Evolutionary conservation across 2,888 invertebrate genomes (phyloP), one percentile per base, ranked within the genome.

Genomic region (Aphelenchoides bicaudatus): DNA sequence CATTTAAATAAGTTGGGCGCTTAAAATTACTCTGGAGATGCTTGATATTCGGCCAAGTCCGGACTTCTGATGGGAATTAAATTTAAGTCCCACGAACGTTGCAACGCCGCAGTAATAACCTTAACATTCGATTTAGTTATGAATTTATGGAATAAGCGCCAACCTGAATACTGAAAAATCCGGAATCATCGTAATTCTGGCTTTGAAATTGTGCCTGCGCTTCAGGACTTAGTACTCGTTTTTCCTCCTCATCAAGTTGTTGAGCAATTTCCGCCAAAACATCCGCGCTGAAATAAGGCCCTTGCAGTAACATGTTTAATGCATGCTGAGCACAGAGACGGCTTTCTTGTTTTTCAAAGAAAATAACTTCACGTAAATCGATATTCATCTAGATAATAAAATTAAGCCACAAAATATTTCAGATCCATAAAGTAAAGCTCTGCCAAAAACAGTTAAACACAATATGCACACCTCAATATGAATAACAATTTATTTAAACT

Each of bases 321-420:
- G 88, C 88, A 79, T 89, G 89, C 78, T 88, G 88, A 28, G 88
- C 89, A 82, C 88, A 88, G 28, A 88, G 80, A n/a, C n/a, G n/a
- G n/a, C n/a, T n/a, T n/a, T n/a, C n/a, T n/a, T n/a, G n/a, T n/a
- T n/a, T n/a, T n/a, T n/a, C n/a, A n/a, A n/a, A n/a, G n/a, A n/a
- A n/a, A n/a, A n/a, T n/a, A n/a, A n/a, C n/a, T n/a, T n/a, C n/a
- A n/a, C n/a, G n/a, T n/a, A n/a, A n/a, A n/a, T n/a, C n/a, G n/a
- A n/a, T n/a, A n/a, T n/a, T n/a, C n/a, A n/a, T n/a, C n/a, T n/a
- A n/a, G n/a, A n/a, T n/a, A n/a, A n/a, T n/a, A n/a, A n/a, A n/a
- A n/a, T n/a, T n/a, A n/a, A n/a, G n/a, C n/a, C n/a, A n/a, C n/a
- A n/a, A n/a, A n/a, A n/a, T n/a, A n/a, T n/a, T n/a, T n/a, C n/a